Evolutionary conservation across 2,797 vertebrate species (phyloP), one percentile per base, ranked within the genome.

Genomic region (Cossypha caffra): DNA sequence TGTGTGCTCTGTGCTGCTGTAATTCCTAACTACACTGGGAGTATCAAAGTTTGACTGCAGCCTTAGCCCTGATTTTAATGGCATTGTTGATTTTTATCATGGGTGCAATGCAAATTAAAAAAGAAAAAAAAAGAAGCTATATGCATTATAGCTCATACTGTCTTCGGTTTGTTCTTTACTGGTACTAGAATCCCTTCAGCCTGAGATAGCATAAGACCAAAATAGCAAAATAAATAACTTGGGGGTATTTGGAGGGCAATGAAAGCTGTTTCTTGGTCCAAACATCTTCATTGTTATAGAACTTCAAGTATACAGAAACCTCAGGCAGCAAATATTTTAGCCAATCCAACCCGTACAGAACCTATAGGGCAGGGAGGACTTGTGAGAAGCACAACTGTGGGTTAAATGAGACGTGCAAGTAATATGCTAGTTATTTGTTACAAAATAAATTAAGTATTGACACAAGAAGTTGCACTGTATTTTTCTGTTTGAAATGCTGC

Each of bases 391-490:
- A 51, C 85, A 96, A 59, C 71, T 9, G 58, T 28, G 67, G 85
- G 74, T 94, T 93, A 87, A 92, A 74, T 17, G 13, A 94, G 67
- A 81, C 1, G 13, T 26, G 58, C 38, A 77, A 80, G 92, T 95
- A 95, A 96, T 93, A 97, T 79, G 54, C 6, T 79, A 93, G 68
- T 92, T 97, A 95, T 96, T 97, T 96, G 96, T 97, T 97, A 93
- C 86, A 97, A 96, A 97, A 96, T 94, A 98, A 97, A 97, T 97
- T 95, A 97, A 92, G 84, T 88, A 95, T 96, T 91, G 92, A 95
- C 93, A 97, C 57, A 96, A 95, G 86, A 95, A 97, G 87, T 96
- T 94, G 96, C 86, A 90, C 64, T 82, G 13, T 90, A 95, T 97
- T 98, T 97, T 97, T 96, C 93, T 96, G 68, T 95, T 96, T 96